Conservation (phyloP, 2,113 vertebrate species). For the Aptenodytes patagonicus region DNA sequence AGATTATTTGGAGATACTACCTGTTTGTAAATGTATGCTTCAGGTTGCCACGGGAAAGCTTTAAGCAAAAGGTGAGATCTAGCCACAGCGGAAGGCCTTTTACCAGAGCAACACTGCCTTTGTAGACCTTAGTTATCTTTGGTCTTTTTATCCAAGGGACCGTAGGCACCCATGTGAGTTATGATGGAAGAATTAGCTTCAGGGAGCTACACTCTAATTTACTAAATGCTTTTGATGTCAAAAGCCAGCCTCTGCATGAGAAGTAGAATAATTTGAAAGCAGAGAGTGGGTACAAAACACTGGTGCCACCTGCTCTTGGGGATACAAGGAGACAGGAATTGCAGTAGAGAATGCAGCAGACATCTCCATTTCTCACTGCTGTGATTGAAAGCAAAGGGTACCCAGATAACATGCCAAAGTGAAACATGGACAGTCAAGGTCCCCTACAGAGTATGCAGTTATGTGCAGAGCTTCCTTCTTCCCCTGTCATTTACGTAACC, state of each 20-base stretch:
- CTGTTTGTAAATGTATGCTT: not conserved
- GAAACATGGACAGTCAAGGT: not conserved
- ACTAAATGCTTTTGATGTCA: slow-evolving; percentile 13
- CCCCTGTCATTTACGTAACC: not conserved
- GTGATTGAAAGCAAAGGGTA: not conserved
- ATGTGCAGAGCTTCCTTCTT: not conserved
- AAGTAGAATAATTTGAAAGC: not conserved
- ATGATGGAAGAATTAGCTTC: not conserved
- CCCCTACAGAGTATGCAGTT: not conserved
- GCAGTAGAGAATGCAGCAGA: not conserved
- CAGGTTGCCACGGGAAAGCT: not conserved
- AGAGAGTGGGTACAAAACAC: not conserved
- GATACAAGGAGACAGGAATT: not conserved
- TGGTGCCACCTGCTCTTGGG: not conserved
- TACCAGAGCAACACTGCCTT: not conserved
- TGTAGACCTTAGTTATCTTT: not conserved
- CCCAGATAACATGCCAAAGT: not conserved
- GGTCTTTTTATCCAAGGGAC: not conserved
- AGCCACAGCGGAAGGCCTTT: not conserved
- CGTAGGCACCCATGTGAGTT: not conserved
- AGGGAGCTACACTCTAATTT: slow-evolving; percentile 6
- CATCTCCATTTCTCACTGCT: not conserved
- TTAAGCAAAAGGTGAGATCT: not conserved
- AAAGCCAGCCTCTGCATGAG: not conserved
- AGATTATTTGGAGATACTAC: not conserved